Percentiles rank a stretch among this genome's conserved stretches.
Evolutionary conservation across 2,797 vertebrate genomes (phyloP).

Genomic region (Caiman crocodilus): DNA sequence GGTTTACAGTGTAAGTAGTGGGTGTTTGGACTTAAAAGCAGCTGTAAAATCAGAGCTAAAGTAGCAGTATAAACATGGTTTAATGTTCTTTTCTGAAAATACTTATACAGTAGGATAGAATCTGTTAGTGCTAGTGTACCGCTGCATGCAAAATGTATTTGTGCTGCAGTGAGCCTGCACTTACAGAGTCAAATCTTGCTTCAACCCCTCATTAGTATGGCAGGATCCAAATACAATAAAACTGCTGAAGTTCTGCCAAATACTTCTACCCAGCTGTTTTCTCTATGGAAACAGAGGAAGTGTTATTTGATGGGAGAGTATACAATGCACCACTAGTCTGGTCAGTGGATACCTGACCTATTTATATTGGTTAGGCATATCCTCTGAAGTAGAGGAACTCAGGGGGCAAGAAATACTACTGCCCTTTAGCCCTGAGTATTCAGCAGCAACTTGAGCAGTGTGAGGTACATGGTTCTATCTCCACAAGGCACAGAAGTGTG

Average conservation of each 20-base stretch:
- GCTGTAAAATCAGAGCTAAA: too few relatives aligned
- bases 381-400: neutral
- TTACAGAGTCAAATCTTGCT: neutral
- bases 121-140: neutral
- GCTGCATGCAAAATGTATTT: neutral
- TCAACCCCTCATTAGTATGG: neutral
- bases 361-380: neutral
- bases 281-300: neutral
- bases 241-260: neutral
- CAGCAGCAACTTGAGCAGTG: rapidly evolving
- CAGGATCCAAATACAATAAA: neutral
- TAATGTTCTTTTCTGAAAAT: neutral
- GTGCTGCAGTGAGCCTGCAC: neutral
- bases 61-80: neutral
- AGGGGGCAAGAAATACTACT: neutral
- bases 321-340: neutral
- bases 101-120: neutral
- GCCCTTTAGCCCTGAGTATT: neutral
- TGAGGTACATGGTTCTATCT: neutral
- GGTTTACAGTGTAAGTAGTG: too few relatives aligned
- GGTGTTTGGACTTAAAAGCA: too few relatives aligned
- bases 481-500: neutral
- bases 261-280: neutral
- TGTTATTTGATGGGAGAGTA: rapidly evolving
- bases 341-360: neutral